phyloP scores from a whole-genome alignment of 1,140 invertebrate genomes.

The Littorina saxatilis region DNA sequence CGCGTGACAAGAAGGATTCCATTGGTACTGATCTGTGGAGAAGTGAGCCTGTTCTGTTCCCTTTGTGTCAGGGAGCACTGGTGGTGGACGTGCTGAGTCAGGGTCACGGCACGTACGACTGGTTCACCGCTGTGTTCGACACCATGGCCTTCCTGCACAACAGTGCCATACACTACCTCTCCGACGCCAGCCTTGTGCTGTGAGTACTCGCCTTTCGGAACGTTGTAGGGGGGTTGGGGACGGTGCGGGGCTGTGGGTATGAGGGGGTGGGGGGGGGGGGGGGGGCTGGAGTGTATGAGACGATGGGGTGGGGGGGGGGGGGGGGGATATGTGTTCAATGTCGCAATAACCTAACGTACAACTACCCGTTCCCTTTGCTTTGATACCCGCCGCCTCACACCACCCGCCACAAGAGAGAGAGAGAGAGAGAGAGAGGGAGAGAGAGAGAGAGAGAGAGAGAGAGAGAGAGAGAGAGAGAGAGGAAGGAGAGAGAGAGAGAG shows the following conservation, averaged over 20 bases:
- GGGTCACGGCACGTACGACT: conserved; percentile 41
- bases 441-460: conserved; percentile 13
- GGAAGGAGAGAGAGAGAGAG: background rate
- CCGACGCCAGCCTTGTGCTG: conserved; percentile 38
- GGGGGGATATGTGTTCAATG: too few species aligned
- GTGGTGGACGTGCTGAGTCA: conserved; percentile 40
- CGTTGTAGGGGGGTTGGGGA: background rate
- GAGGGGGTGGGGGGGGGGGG: too few species aligned
- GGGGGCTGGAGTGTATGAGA: too few species aligned
- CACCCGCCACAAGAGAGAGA: background rate
- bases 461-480: too few species aligned
- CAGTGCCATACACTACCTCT: conserved; percentile 42
- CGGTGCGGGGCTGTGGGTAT: too few species aligned
- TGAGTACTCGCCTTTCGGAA: conserved; percentile 35
- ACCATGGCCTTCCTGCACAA: conserved; percentile 47
- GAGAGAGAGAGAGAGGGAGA: background rate
- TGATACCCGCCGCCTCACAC: too few species aligned
- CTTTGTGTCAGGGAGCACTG: conserved; percentile 45
- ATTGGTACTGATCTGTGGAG: too few species aligned
- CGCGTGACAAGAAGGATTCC: too few species aligned
- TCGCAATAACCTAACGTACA: too few species aligned
- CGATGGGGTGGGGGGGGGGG: too few species aligned
- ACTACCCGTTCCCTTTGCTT: too few species aligned
- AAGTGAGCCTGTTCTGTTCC: background rate
- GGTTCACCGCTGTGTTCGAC: conserved; percentile 48